Percentiles rank a stretch among this genome's conserved stretches.
Conservation (phyloP, 2,888 invertebrate genomes). For the Chesias legatella region DNA sequence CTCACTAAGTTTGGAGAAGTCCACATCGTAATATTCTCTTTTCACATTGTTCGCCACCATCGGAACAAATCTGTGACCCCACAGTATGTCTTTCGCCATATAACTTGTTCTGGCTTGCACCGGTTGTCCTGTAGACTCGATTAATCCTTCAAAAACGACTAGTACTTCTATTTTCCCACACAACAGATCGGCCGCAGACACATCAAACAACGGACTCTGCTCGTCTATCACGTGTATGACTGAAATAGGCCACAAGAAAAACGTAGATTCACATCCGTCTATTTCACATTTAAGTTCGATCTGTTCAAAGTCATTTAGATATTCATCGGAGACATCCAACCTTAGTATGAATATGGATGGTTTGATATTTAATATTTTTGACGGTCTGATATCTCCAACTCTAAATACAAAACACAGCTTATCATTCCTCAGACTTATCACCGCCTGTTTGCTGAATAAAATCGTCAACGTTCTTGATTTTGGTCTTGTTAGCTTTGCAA, state of each 20-base stretch:
- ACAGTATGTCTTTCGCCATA: slow-evolving; percentile 88
- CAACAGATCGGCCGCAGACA: slow-evolving; percentile 93
- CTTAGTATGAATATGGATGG: slow-evolving; percentile 92
- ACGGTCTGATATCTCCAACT: slow-evolving; percentile 96
- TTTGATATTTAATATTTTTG: slow-evolving; percentile 96
- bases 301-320: slow-evolving; percentile 88
- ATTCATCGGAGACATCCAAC: slow-evolving; percentile 88
- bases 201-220: slow-evolving; percentile 91
- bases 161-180: slow-evolving; percentile 92
- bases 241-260: slow-evolving; percentile 98
- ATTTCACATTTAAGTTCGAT: slow-evolving; percentile 87
- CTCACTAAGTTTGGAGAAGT: slow-evolving; percentile 92
- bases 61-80: slow-evolving; percentile 92
- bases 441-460: slow-evolving; percentile 93
- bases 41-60: slow-evolving; percentile 87
- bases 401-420: slow-evolving; percentile 93
- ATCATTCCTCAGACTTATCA: slow-evolving; percentile 93
- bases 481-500: slow-evolving; percentile 97
- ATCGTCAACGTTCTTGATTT: slow-evolving; percentile 96
- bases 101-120: slow-evolving; percentile 92
- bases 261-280: slow-evolving; percentile 94
- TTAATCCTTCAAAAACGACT: slow-evolving; percentile 92
- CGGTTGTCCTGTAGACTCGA: slow-evolving; percentile 92
- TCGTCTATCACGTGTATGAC: slow-evolving; percentile 94
- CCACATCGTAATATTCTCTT: slow-evolving; percentile 88